phyloP scores from a whole-genome alignment of 1,140 invertebrate species.

The Tetraneura akinire region DNA sequence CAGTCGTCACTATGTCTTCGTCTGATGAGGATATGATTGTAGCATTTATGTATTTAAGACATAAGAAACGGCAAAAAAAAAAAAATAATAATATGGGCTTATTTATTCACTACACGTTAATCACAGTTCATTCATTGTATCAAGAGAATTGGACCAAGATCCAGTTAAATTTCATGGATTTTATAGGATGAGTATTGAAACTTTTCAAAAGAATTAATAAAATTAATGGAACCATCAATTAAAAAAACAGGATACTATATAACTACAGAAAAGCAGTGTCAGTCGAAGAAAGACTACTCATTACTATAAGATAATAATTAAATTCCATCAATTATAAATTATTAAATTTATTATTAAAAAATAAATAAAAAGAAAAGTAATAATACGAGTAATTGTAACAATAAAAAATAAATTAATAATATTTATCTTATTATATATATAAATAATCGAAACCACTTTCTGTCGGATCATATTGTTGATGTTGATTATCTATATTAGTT shows the following conservation, averaged over 20 bases:
- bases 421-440: neutral
- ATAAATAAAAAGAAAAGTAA: conserved; percentile 8
- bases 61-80: conserved; percentile 18
- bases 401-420: conserved; percentile 5
- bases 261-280: conserved; percentile 13
- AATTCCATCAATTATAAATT: neutral
- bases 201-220: conserved; percentile 14
- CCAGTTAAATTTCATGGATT: conserved; percentile 12
- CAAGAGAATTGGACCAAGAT: conserved; percentile 15
- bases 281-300: conserved; percentile 13
- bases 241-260: conserved; percentile 15
- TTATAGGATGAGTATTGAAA: conserved; percentile 13
- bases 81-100: conserved; percentile 12
- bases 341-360: conserved; percentile 4
- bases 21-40: too few species aligned
- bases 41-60: conserved; percentile 13
- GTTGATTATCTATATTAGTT: conserved; percentile 14
- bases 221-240: conserved; percentile 11
- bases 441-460: neutral
- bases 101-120: conserved; percentile 4
- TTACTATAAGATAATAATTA: conserved; percentile 27
- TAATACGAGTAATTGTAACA: neutral
- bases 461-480: neutral
- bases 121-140: conserved; percentile 9
- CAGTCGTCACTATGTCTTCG: conserved; percentile 14